phyloP scores from a whole-genome alignment of 1,140 invertebrate species.

The Archegozetes longisetosus region DNA sequence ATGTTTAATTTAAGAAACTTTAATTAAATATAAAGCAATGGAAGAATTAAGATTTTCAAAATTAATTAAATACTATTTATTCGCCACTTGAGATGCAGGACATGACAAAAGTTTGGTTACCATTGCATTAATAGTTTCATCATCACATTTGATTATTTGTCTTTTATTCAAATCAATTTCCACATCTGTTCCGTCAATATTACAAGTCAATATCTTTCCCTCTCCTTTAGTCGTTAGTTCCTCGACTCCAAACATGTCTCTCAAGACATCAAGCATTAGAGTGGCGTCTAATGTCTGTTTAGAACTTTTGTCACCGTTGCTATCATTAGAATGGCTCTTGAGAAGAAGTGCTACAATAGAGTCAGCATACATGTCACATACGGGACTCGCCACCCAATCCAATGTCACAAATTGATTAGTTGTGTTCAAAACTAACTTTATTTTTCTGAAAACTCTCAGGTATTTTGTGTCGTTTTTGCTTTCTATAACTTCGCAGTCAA shows the following conservation, averaged over 20 bases:
- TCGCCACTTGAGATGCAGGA: not conserved
- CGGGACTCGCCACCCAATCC: constrained; percentile 85
- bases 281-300: not conserved
- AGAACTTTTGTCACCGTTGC: not conserved
- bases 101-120: not conserved
- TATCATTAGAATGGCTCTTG: not conserved
- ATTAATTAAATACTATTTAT: too few relatives aligned
- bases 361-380: constrained; percentile 96
- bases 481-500: constrained; percentile 56
- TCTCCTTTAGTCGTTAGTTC: not conserved
- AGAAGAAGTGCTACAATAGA: constrained; percentile 55
- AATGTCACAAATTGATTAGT: constrained; percentile 46
- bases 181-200: not conserved
- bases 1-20: too few relatives aligned
- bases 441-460: constrained; percentile 48
- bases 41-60: too few relatives aligned
- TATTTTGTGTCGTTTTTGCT: constrained; percentile 44
- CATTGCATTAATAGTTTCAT: constrained; percentile 1
- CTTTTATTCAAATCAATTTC: not conserved
- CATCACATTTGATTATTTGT: constrained; percentile 8
- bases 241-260: constrained; percentile 6
- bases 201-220: not conserved
- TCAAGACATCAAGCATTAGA: not conserved
- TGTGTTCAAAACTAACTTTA: constrained; percentile 66
- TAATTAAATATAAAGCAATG: too few relatives aligned